phyloP scores from a whole-genome alignment of 1,140 invertebrate species.

The Nebria ingens region DNA sequence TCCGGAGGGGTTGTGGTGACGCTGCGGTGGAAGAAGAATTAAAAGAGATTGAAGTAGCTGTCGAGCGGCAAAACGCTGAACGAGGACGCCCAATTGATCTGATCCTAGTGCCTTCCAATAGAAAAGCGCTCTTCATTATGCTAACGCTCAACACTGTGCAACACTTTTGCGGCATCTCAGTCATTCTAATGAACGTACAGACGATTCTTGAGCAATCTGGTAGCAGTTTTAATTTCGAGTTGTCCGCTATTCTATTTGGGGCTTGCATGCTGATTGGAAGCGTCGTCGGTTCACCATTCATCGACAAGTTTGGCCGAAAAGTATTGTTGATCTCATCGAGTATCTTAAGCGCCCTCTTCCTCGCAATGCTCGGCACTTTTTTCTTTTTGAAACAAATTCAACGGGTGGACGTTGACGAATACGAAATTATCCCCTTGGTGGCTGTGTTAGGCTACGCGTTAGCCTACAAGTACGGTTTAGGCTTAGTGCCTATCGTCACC shows the following conservation, averaged over 20 bases:
- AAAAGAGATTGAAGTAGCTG: slow-evolving; percentile 32
- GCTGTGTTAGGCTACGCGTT: slow-evolving; percentile 14
- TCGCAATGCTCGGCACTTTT: slow-evolving; percentile 16
- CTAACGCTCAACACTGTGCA: slow-evolving; percentile 44
- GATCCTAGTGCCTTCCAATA: slow-evolving; percentile 21
- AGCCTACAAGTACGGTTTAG: slow-evolving; percentile 15
- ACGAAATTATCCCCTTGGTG: slow-evolving; percentile 13
- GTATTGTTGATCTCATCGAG: slow-evolving; percentile 28
- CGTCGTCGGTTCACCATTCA: slow-evolving; percentile 23
- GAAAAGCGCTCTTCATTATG: slow-evolving; percentile 27
- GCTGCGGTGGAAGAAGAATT: slow-evolving; percentile 34
- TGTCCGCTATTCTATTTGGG: slow-evolving; percentile 30
- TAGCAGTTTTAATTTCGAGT: slow-evolving; percentile 19
- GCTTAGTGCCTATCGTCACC: slow-evolving; percentile 57
- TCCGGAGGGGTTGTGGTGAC: slow-evolving; percentile 37
- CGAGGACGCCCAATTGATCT: slow-evolving; percentile 25
- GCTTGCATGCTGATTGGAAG: slow-evolving; percentile 23
- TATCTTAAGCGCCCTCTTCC: slow-evolving; percentile 8
- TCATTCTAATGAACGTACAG: slow-evolving; percentile 46
- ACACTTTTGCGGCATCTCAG: slow-evolving; percentile 40
- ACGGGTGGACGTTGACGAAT: neutral
- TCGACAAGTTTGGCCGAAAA: slow-evolving; percentile 35
- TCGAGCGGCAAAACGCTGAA: slow-evolving; percentile 24
- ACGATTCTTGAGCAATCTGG: slow-evolving; percentile 36
- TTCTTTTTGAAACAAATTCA: slow-evolving; percentile 15